Percentiles rank a stretch among this genome's conserved stretches.
Conservation (phyloP, 2,888 invertebrate genomes). For the Philereme transversata region DNA sequence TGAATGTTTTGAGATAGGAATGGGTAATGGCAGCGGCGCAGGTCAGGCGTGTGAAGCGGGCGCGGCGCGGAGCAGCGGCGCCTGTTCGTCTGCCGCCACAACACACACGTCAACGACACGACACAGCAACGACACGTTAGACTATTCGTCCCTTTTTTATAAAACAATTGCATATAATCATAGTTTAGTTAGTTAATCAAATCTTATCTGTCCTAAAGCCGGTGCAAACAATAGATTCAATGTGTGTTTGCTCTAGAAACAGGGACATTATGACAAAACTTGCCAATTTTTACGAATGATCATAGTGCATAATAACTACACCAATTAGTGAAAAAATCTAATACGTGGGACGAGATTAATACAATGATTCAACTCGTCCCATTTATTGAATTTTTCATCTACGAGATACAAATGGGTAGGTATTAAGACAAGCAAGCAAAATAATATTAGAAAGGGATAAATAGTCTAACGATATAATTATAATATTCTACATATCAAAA, state of each 20-base stretch:
- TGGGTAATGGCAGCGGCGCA: slow-evolving; percentile 36
- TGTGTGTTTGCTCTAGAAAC: no score
- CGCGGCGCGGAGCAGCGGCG: slow-evolving; percentile 71
- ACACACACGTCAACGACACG: slow-evolving; percentile 48
- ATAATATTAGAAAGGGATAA: slow-evolving; percentile 12
- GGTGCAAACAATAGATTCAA: background rate
- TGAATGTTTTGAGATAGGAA: slow-evolving; percentile 10
- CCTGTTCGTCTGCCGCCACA: slow-evolving; percentile 69
- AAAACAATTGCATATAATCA: background rate
- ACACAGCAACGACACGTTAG: slow-evolving; percentile 37
- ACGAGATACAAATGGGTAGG: background rate
- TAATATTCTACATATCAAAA: slow-evolving; percentile 12
- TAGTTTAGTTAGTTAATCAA: background rate
- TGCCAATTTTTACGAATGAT: no score
- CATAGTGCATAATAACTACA: no score
- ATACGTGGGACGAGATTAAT: background rate
- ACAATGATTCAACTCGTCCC: background rate
- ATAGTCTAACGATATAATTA: slow-evolving; percentile 17
- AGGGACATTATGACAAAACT: no score
- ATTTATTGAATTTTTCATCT: background rate
- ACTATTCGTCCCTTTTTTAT: slow-evolving; percentile 20
- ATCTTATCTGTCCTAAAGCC: background rate
- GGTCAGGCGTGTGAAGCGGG: slow-evolving; percentile 58
- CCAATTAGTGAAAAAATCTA: no score
- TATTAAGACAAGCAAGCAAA: slow-evolving; percentile 7